Evolutionary conservation across 2,113 vertebrate genomes (phyloP).

Genomic region (Nyctibius bracteatus): DNA sequence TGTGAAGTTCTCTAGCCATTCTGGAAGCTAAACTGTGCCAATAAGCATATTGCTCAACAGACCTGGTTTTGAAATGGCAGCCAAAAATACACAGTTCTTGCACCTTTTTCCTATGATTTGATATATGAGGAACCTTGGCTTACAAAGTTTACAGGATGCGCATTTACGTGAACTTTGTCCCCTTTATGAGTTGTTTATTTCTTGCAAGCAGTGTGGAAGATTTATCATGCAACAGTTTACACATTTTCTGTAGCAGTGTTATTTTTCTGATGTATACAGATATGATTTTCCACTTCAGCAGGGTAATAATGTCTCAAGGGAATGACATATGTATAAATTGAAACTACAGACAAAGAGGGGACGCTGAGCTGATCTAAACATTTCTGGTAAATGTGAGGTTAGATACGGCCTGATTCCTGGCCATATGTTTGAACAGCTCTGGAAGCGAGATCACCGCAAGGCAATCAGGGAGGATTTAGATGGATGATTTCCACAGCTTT

Average conservation of each 20-base stretch:
- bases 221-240: background rate
- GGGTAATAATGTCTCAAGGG: background rate
- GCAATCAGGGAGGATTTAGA: slow-evolving; percentile 43
- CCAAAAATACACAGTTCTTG: background rate
- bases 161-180: background rate
- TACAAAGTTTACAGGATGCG: background rate
- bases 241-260: background rate
- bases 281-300: background rate
- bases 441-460: background rate
- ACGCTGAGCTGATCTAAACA: background rate
- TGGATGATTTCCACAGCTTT: slow-evolving; percentile 27
- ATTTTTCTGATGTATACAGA: background rate
- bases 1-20: background rate
- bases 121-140: background rate
- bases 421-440: slow-evolving; percentile 35
- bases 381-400: background rate
- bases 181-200: background rate
- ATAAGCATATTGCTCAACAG: background rate
- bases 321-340: background rate
- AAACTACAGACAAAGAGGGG: background rate
- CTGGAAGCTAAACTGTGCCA: background rate
- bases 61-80: background rate
- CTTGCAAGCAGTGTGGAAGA: background rate
- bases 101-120: background rate
- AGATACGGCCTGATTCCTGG: background rate